Conservation (phyloP, 2,113 vertebrate genomes). For the Sakesphorus luctuosus region DNA sequence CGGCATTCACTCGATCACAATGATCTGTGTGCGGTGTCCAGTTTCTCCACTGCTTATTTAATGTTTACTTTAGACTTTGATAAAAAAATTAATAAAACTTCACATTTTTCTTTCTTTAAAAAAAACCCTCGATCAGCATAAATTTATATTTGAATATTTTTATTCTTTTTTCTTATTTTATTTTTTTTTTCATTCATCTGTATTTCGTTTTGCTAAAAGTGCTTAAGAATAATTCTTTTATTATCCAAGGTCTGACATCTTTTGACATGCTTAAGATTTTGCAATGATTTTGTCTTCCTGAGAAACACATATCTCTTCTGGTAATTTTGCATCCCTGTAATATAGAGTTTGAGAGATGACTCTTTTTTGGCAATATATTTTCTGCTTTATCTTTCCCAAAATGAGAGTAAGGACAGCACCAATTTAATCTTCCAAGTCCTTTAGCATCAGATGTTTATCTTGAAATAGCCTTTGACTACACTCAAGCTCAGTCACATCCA, state of each 20-base stretch:
- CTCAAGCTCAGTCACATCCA: neutral
- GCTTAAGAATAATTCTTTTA: neutral
- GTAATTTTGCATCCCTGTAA: neutral
- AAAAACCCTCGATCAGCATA: neutral
- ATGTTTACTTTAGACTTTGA: too few relatives aligned
- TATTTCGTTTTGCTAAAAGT: neutral
- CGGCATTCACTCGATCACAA: too few relatives aligned
- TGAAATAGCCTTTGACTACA: neutral
- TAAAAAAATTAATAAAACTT: fast-evolving
- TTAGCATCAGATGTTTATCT: neutral
- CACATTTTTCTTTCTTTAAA: neutral
- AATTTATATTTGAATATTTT: neutral
- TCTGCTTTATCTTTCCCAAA: neutral
- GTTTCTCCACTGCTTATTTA: too few relatives aligned
- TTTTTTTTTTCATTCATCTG: neutral
- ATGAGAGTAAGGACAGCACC: neutral
- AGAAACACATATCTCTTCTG: neutral
- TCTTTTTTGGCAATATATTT: neutral
- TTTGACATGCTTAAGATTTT: neutral
- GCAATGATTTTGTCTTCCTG: neutral
- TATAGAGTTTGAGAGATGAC: neutral
- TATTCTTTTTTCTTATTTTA: neutral
- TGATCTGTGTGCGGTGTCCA: too few relatives aligned
- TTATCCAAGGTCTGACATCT: neutral
- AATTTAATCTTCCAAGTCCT: neutral